A percentile compares a stretch with the other conserved stretches of the same genome.
Evolutionary conservation across 2,888 invertebrate species (phyloP).

Genomic region (Drosophila merina): DNA sequence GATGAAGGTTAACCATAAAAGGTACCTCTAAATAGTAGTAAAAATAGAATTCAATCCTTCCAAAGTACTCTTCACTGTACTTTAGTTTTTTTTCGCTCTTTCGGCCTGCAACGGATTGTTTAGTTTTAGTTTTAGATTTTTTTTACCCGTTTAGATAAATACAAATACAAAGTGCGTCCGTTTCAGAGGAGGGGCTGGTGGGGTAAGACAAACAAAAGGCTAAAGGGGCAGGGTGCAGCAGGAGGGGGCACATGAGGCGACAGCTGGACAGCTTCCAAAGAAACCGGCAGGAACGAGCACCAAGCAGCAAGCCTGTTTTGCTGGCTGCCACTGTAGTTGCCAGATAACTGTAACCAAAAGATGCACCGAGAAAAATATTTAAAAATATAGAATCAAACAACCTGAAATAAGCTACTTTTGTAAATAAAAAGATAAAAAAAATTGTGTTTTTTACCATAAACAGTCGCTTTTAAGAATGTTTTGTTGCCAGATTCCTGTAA

Average conservation of each 20-base stretch:
- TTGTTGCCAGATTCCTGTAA: conserved; percentile 45
- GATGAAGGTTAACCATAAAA: no score
- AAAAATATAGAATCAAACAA: not conserved
- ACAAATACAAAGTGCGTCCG: conserved; percentile 29
- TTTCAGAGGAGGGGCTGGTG: not conserved
- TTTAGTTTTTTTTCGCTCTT: conserved; percentile 33
- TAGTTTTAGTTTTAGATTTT: conserved; percentile 44
- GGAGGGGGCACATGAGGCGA: conserved; percentile 35
- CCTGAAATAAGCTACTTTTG: no score
- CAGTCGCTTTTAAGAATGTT: no score
- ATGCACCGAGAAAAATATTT: conserved; percentile 9
- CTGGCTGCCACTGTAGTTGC: conserved; percentile 23
- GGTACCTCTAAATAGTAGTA: no score
- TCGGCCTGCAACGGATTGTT: conserved; percentile 48
- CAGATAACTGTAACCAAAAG: conserved; percentile 51
- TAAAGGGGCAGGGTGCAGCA: not conserved
- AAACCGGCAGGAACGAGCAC: conserved; percentile 35
- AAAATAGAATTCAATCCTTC: not conserved
- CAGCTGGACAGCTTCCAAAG: conserved; percentile 35
- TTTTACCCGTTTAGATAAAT: conserved; percentile 63
- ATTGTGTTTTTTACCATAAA: no score
- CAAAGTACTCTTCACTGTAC: conserved; percentile 32
- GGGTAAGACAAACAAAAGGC: conserved; percentile 26
- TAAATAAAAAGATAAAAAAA: no score
- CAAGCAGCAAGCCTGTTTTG: conserved; percentile 41